phyloP scores from a whole-genome alignment of 2,888 invertebrate genomes.

The Trissonchulus latispiculum region DNA sequence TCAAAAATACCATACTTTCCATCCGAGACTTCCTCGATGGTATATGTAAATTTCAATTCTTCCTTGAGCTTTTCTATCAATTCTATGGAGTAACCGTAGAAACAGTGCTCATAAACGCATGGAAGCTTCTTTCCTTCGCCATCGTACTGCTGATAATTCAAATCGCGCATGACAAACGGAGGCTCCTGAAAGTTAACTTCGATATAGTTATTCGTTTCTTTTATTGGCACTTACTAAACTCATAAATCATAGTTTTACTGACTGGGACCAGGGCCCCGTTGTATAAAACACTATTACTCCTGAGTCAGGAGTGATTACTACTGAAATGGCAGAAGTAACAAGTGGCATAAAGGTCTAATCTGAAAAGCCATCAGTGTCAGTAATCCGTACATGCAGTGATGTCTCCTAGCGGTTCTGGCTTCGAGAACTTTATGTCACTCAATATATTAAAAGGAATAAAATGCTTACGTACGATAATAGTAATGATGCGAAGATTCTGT shows the following conservation, averaged over 20 bases:
- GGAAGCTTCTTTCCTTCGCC: neutral
- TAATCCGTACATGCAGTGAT: too few species aligned
- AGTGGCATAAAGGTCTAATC: too few species aligned
- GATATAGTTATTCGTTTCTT: too few species aligned
- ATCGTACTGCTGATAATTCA: neutral
- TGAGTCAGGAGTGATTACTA: too few species aligned
- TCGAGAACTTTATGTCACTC: too few species aligned
- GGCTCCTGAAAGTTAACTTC: conserved; percentile 8
- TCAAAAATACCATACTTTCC: neutral
- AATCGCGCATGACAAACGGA: conserved; percentile 12
- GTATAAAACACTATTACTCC: too few species aligned
- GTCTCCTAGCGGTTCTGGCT: too few species aligned
- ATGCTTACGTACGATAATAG: neutral
- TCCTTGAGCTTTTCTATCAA: neutral
- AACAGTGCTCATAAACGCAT: conserved; percentile 4
- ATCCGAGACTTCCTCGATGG: neutral
- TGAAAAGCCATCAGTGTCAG: too few species aligned
- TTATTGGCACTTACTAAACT: too few species aligned
- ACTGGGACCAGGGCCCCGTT: too few species aligned
- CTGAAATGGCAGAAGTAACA: too few species aligned
- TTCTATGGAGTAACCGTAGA: neutral
- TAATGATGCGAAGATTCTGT: neutral
- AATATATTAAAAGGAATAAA: neutral
- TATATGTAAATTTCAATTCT: neutral
- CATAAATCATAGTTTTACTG: too few species aligned